Evolutionary conservation across 1,140 invertebrate species (phyloP).

Genomic region (Leguminivora glycinivorella): DNA sequence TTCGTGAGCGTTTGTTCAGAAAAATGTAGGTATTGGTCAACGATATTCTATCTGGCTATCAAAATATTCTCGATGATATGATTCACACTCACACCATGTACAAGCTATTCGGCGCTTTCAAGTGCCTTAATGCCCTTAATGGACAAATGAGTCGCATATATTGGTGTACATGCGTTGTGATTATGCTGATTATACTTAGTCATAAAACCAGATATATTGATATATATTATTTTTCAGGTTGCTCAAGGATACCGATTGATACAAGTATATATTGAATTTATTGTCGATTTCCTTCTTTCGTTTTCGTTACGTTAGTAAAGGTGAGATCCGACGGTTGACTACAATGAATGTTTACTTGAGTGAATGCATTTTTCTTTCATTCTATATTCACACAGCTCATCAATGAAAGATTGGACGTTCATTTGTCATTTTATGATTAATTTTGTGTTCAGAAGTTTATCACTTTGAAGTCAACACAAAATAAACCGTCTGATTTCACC

Average conservation of each 20-base stretch:
- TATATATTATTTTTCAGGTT: slow-evolving; percentile 75
- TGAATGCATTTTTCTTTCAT: too few relatives aligned
- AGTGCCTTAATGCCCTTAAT: slow-evolving; percentile 1
- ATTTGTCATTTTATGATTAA: too few relatives aligned
- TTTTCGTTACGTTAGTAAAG: slow-evolving; percentile 45
- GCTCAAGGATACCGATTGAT: slow-evolving; percentile 59
- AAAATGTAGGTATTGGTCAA: background rate
- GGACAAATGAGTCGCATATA: background rate
- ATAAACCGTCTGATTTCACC: too few relatives aligned
- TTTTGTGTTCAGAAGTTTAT: too few relatives aligned
- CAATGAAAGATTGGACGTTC: too few relatives aligned
- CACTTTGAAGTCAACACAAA: too few relatives aligned
- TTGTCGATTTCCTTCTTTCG: background rate
- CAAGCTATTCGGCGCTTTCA: background rate
- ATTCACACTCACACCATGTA: background rate
- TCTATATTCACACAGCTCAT: too few relatives aligned
- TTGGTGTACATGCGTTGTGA: background rate
- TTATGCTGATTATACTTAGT: background rate
- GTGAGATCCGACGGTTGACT: too few relatives aligned
- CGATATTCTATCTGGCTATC: slow-evolving; percentile 1
- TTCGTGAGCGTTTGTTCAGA: too few relatives aligned
- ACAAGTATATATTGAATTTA: slow-evolving; percentile 68
- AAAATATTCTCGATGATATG: background rate
- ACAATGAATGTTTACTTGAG: too few relatives aligned
- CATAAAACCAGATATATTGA: slow-evolving; percentile 39